Base-by-base conservation (phyloP, 2,113 vertebrate genomes). In the Psettodes erumei region DNA sequence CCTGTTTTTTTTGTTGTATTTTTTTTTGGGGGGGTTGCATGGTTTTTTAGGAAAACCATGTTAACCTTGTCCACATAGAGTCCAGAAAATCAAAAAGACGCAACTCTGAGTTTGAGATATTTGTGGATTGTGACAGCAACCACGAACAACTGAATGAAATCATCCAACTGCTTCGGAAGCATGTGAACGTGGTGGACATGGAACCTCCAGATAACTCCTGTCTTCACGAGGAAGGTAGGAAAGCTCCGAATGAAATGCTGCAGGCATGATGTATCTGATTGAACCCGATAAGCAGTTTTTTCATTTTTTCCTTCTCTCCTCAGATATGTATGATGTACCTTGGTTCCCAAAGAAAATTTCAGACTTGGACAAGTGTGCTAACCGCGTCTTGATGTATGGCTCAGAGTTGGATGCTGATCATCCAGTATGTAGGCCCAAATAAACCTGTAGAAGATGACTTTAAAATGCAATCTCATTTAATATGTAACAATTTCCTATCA, bases 291-390 rank as follows among this genome's bases (percentile, higher is more conserved):
- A 25, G 50, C 8, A 63, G 12, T 38, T 62, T 38, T 42, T 15
- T 21, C 73, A 32, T 38, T 43, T 75, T 47, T 38, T 23, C 69
- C 40, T 51, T 47, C 77, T 92, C 53, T 51, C 75, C 75, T 62
- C 83, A 99, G 98, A 93, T 74, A 95, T 96, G 94, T 95, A 95
- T 71, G 92, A 89, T 15, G 78, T 96, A 42, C 96, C 96, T 50
- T 99, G 98, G 98, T 99, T 99, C 89, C 98, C 98, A 0, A 97
- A 95, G 93, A 98, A 96, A 94, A 96, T 99, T 85, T 96, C 97
- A 37, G 98, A 99, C 88, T 91, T 99, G 93, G 97, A 99, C 93
- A 96, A 94, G 77, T 98, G 97, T 90, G 96, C 97, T 16, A 98
- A 98, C 86, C 92, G 96, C 74, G 98, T 99, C 79, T 89, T 99